These are phyloP conservation scores for Cenopis cana DNA, from an alignment of 2,888 invertebrate genomes.

Conservation along the genomic window DNA sequence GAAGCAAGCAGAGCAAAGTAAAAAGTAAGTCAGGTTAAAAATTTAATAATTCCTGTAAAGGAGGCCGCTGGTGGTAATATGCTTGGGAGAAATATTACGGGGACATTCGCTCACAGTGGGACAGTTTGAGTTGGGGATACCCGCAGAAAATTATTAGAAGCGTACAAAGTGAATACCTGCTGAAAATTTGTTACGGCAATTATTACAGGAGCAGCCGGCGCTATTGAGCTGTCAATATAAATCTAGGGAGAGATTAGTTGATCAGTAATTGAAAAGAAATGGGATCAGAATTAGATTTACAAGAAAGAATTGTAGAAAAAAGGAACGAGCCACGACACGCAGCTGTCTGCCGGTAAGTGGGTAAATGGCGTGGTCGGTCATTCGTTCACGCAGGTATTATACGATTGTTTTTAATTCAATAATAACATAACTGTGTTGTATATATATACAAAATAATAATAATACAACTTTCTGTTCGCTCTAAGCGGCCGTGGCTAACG, in stretches of 20 bases:
- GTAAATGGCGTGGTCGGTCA: slow-evolving; percentile 49
- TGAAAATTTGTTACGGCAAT: background rate
- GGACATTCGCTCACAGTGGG: background rate
- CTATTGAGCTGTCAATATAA: slow-evolving; percentile 30
- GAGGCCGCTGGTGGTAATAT: slow-evolving; percentile 11
- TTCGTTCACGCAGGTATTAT: slow-evolving; percentile 46
- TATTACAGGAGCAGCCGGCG: background rate
- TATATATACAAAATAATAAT: too few relatives aligned
- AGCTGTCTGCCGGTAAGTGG: slow-evolving; percentile 62
- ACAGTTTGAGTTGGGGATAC: slow-evolving; percentile 2
- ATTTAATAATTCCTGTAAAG: slow-evolving; percentile 32
- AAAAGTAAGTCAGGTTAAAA: slow-evolving; percentile 32
- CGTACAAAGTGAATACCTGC: background rate
- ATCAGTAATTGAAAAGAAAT: slow-evolving; percentile 65
- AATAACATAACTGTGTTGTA: background rate
- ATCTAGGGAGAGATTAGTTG: slow-evolving; percentile 43
- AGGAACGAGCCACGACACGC: slow-evolving; percentile 61
- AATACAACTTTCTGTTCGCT: too few relatives aligned
- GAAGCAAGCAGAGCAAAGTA: slow-evolving; percentile 30
- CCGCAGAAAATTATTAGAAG: too few relatives aligned
- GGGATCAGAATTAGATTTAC: slow-evolving; percentile 64
- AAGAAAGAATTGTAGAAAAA: slow-evolving; percentile 62
- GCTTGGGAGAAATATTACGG: slow-evolving; percentile 16
- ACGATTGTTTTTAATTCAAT: background rate
- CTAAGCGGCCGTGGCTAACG: too few relatives aligned